Conservation (phyloP, 2,113 vertebrate species). For the Lepus timidus region DNA sequence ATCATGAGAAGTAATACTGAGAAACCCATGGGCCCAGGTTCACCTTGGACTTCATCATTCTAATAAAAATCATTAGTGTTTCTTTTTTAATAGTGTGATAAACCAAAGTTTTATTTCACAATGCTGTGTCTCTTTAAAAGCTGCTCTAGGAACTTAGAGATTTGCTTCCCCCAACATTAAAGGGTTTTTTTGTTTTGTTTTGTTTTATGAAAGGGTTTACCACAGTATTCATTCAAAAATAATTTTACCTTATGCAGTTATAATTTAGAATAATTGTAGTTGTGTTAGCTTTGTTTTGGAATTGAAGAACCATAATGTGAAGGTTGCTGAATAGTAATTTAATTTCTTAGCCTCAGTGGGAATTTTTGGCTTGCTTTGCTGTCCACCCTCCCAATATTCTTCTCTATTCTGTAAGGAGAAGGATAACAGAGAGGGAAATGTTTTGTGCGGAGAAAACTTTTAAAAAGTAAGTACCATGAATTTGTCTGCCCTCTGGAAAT, state of each 20-base stretch:
- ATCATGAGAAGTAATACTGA: not conserved
- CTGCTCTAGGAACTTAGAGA: not conserved
- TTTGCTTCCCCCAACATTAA: not conserved
- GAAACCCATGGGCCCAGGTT: not conserved
- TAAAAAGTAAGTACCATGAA: not conserved
- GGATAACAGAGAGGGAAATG: not conserved
- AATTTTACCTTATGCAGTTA: slow-evolving; percentile 2
- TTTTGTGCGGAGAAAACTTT: not conserved
- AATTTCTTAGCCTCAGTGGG: not conserved
- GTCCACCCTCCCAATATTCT: not conserved
- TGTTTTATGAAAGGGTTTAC: not conserved
- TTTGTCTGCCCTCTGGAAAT: not conserved
- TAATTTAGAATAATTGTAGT: slow-evolving; percentile 24
- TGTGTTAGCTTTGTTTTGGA: not conserved
- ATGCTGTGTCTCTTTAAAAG: not conserved
- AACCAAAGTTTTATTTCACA: slow-evolving; percentile 6
- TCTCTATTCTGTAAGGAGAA: not conserved
- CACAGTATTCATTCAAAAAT: slow-evolving; percentile 14
- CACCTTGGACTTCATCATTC: slow-evolving; percentile 34
- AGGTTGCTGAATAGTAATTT: not conserved
- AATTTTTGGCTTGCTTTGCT: not conserved
- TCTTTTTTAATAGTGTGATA: not conserved
- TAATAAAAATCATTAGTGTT: slow-evolving; percentile 6
- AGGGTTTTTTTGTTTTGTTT: not conserved
- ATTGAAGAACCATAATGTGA: not conserved